Evolutionary conservation across 2,797 vertebrate species (phyloP).

Genomic region (Pampus argenteus): DNA sequence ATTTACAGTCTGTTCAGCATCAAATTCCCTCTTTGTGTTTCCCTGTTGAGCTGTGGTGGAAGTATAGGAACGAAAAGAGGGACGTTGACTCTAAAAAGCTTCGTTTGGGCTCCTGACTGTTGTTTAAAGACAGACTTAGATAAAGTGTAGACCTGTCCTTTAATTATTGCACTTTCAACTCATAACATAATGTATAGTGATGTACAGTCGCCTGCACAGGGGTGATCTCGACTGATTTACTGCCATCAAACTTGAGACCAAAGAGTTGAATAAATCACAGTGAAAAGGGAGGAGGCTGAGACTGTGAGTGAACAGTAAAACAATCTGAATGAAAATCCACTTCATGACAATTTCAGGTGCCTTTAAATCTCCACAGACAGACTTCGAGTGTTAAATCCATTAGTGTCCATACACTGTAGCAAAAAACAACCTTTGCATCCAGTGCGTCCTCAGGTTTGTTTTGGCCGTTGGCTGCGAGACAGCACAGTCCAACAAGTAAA

Average conservation of each 20-base stretch:
- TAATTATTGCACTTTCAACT: neutral
- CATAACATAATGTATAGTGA: too few species aligned
- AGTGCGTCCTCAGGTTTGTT: conserved; percentile 31
- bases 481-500: conserved; percentile 38
- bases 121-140: too few species aligned
- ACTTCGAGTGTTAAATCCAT: conserved; percentile 64
- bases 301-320: conserved; percentile 48
- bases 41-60: too few species aligned
- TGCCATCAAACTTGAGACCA: neutral
- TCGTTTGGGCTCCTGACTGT: neutral
- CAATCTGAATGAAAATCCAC: conserved; percentile 45
- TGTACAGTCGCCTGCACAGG: neutral
- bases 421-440: conserved; percentile 25
- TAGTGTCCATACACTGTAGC: conserved; percentile 33
- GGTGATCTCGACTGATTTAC: neutral
- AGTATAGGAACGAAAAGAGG: too few species aligned
- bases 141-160: neutral
- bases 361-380: conserved; percentile 62
- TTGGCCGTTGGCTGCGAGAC: conserved; percentile 39
- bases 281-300: conserved; percentile 23
- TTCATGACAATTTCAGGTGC: conserved; percentile 68
- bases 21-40: too few species aligned
- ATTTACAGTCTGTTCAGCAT: too few species aligned
- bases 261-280: conserved; percentile 19
- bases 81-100: neutral